Evolutionary conservation across 2,888 invertebrate species (phyloP).

Genomic region (Ophion ellenae): DNA sequence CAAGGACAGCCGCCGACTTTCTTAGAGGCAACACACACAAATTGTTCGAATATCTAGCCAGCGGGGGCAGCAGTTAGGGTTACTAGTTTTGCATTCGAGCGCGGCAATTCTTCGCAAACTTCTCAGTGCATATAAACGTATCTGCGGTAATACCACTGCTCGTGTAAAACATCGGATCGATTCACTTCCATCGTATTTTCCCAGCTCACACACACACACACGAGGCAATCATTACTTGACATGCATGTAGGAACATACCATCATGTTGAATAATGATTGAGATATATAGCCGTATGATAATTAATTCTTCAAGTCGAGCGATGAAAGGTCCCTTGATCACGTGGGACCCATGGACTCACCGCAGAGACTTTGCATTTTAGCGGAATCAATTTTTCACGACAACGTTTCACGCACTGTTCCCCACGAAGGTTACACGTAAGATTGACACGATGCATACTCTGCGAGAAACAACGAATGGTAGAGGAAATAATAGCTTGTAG

Average conservation of each 20-base stretch:
- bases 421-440: not conserved
- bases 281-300: constrained; percentile 21
- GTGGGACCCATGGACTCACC: not conserved
- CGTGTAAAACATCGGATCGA: constrained; percentile 18
- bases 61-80: constrained; percentile 25
- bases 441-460: constrained; percentile 20
- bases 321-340: constrained; percentile 4
- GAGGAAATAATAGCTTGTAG: not conserved
- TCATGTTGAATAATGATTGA: constrained; percentile 32
- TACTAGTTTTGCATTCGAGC: constrained; percentile 27
- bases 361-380: not conserved
- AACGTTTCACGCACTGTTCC: not conserved
- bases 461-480: not conserved
- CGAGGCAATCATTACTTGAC: not conserved
- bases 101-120: constrained; percentile 41
- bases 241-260: not conserved
- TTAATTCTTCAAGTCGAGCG: constrained; percentile 11
- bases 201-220: not conserved
- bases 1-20: constrained; percentile 17
- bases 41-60: constrained; percentile 26
- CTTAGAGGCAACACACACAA: constrained; percentile 6
- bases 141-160: constrained; percentile 3
- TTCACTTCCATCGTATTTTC: constrained; percentile 5
- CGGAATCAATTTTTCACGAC: constrained; percentile 4
- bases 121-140: constrained; percentile 26